A percentile compares a stretch with the other conserved stretches of the same genome.
These are phyloP conservation scores for Eremophila alpestris DNA, from an alignment of 2,797 vertebrate genomes.

Conservation along the genomic window DNA sequence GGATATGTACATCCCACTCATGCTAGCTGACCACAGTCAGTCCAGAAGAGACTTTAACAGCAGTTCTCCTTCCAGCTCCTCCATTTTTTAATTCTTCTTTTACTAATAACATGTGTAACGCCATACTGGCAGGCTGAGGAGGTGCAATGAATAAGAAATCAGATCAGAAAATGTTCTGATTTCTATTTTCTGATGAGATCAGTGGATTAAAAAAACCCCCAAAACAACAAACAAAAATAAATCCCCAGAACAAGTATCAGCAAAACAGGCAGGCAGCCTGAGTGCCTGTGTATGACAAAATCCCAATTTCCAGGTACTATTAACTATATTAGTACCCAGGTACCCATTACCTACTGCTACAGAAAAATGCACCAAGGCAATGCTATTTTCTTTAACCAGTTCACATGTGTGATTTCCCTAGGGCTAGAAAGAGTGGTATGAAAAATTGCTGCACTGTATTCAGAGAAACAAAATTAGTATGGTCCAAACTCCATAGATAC, in stretches of 20 bases:
- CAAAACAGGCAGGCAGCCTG: neutral
- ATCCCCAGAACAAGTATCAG: neutral
- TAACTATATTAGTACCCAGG: neutral
- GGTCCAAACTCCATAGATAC: neutral
- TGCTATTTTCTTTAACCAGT: neutral
- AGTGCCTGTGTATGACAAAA: neutral
- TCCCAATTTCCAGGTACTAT: neutral
- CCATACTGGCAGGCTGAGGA: neutral
- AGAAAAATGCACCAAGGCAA: neutral
- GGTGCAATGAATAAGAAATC: neutral
- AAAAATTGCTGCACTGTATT: neutral
- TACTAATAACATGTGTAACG: neutral
- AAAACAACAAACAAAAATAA: neutral
- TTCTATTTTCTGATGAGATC: neutral
- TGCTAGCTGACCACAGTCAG: neutral
- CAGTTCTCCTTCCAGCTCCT: neutral
- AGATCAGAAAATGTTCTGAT: neutral
- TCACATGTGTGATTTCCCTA: neutral
- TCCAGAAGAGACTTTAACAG: neutral
- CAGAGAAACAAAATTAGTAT: neutral
- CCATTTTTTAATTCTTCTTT: neutral
- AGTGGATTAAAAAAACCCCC: neutral
- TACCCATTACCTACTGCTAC: neutral
- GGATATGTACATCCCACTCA: neutral
- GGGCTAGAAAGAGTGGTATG: neutral